These are phyloP conservation scores for Apostichopus japonicus DNA, from an alignment of 35 echinoderm and acorn worm species.

Conservation along the genomic window DNA sequence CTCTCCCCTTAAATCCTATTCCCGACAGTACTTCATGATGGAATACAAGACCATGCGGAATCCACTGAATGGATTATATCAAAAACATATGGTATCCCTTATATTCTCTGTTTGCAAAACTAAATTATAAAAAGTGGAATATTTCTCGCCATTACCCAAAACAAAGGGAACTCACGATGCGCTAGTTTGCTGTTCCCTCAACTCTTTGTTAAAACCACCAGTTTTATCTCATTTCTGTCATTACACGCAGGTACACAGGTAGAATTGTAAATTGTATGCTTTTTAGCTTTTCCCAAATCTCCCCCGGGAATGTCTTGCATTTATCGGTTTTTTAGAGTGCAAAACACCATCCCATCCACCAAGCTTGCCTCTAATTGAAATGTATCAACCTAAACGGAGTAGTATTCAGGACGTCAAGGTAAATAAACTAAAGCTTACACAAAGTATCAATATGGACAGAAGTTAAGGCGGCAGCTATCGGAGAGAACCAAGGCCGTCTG, in stretches of 20 bases:
- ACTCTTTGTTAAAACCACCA: background rate
- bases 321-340: constrained; percentile 37
- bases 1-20: no score
- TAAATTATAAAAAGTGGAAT: background rate
- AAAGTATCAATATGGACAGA: constrained; percentile 15
- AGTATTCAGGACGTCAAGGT: constrained; percentile 25
- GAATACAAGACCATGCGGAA: no score
- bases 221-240: background rate
- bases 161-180: background rate
- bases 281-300: constrained; percentile 31
- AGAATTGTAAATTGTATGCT: background rate
- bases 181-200: background rate
- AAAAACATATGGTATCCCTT: background rate
- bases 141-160: background rate
- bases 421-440: constrained; percentile 9
- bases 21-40: no score
- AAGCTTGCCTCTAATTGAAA: constrained; percentile 35
- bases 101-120: background rate
- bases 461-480: background rate
- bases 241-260: background rate
- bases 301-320: constrained; percentile 6
- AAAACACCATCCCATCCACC: background rate
- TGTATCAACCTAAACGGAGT: background rate
- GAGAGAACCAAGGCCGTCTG: background rate
- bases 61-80: background rate